Percentiles rank a stretch among this genome's conserved stretches.
These are phyloP conservation scores for Dascillus cervinus DNA, from an alignment of 2,888 invertebrate species.

Conservation along the genomic window DNA sequence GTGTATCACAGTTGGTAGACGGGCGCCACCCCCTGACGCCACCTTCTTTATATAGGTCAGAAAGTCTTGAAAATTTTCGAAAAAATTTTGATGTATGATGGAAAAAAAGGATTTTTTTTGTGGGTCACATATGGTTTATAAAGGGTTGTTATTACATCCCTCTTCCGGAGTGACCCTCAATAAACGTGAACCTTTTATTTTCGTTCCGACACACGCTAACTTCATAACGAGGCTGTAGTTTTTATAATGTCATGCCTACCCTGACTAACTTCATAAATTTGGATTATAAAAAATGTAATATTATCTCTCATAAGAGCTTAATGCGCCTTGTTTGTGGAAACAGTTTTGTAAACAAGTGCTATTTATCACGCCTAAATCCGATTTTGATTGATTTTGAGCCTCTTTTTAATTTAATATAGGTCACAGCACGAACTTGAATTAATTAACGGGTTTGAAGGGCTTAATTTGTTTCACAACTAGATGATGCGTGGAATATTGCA, in stretches of 20 bases:
- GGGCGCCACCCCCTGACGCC: constrained; percentile 26
- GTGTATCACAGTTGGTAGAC: constrained; percentile 28
- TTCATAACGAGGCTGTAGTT: constrained; percentile 23
- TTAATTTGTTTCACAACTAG: too few species aligned
- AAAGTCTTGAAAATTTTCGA: too few species aligned
- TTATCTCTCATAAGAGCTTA: constrained; percentile 3
- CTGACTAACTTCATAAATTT: constrained; percentile 23
- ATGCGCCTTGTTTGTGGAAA: constrained; percentile 5
- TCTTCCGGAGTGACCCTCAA: constrained; percentile 29
- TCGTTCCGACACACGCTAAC: constrained; percentile 24
- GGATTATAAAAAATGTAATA: constrained; percentile 13
- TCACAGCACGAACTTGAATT: too few species aligned
- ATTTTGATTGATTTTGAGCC: constrained; percentile 10
- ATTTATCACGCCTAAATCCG: constrained; percentile 16
- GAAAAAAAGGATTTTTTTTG: too few species aligned
- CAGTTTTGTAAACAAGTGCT: constrained; percentile 9
- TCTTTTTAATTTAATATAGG: constrained; percentile 10
- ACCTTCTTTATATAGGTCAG: constrained; percentile 18
- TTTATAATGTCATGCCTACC: constrained; percentile 20
- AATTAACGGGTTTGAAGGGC: too few species aligned
- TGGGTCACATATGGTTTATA: constrained; percentile 33
- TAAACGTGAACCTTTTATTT: constrained; percentile 27
- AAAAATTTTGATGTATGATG: too few species aligned
- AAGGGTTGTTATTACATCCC: constrained; percentile 37
- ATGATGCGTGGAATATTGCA: too few species aligned